Evolutionary conservation across 2,113 vertebrate genomes (phyloP).

Genomic region (Benthochromis sp.): DNA sequence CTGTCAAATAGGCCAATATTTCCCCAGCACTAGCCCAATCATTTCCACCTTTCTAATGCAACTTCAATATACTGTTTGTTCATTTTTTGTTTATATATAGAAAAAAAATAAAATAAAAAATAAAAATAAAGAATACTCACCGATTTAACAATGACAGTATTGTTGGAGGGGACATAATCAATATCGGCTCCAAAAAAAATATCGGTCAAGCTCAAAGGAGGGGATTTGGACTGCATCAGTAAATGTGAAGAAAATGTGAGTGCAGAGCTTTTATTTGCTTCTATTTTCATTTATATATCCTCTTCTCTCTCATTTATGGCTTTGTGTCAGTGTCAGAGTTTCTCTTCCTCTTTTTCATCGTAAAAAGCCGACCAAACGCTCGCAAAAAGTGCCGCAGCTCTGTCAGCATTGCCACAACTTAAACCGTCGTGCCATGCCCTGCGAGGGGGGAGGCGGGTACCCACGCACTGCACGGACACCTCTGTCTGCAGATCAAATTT

Average conservation of each 20-base stretch:
- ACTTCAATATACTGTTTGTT: not conserved
- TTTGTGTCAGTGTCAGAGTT: not conserved
- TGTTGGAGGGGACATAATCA: not conserved
- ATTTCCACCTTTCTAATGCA: not conserved
- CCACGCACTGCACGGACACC: conserved; percentile 5
- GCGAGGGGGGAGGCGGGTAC: conserved; percentile 3
- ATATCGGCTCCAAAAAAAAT: not conserved
- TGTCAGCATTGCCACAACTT: not conserved
- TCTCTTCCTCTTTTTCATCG: not conserved
- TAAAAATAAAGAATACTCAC: not conserved
- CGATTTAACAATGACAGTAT: not conserved
- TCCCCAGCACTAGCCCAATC: not conserved
- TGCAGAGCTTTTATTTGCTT: not conserved
- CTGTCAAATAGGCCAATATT: not conserved
- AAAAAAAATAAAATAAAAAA: accelerated
- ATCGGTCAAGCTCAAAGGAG: not conserved
- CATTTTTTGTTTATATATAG: not conserved
- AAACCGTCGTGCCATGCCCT: not conserved
- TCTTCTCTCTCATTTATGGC: not conserved
- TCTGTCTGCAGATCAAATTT: conserved; percentile 57
- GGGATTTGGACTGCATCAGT: not conserved
- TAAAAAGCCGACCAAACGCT: not conserved
- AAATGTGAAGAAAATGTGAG: not conserved
- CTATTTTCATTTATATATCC: not conserved
- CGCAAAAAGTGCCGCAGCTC: not conserved